Evolutionary conservation across 1,140 invertebrate genomes (phyloP).

Genomic region (Drosophila pandora): DNA sequence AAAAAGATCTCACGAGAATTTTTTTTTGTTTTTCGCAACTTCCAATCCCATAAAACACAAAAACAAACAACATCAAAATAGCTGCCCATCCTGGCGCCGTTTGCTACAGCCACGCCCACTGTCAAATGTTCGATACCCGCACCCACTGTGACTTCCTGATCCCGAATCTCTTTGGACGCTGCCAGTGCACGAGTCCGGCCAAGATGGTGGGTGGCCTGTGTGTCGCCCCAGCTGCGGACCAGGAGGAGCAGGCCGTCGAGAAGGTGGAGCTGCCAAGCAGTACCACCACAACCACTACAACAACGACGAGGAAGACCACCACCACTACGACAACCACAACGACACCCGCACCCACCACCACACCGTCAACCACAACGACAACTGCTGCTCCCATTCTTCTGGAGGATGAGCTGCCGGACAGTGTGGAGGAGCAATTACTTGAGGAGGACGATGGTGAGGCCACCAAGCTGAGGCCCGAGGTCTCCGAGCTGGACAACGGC

Average conservation of each 20-base stretch:
- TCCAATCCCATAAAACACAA: conserved; percentile 1
- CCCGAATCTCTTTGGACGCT: conserved; percentile 94
- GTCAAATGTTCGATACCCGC: conserved; percentile 91
- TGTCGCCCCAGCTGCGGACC: conserved; percentile 68
- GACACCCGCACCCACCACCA: conserved; percentile 29
- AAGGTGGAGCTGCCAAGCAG: conserved; percentile 76
- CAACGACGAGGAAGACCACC: conserved; percentile 31
- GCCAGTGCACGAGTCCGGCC: conserved; percentile 90
- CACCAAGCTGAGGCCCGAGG: conserved; percentile 43
- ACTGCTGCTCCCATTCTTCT: conserved; percentile 30
- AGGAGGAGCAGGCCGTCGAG: conserved; percentile 63
- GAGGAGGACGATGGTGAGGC: conserved; percentile 63
- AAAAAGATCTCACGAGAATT: conserved; percentile 55
- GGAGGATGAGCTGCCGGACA: conserved; percentile 65
- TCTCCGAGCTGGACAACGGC: conserved; percentile 54
- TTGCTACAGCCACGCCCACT: conserved; percentile 95
- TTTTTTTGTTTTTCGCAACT: conserved; percentile 9
- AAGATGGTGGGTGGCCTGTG: conserved; percentile 88
- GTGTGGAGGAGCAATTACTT: conserved; percentile 65
- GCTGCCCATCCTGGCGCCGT: conserved; percentile 93
- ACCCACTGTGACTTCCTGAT: conserved; percentile 95
- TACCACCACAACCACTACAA: conserved; percentile 44
- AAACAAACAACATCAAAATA: conserved; percentile 77
- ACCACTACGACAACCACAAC: conserved; percentile 49
- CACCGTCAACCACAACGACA: conserved; percentile 35